Evolutionary conservation across 2,888 invertebrate genomes (phyloP), one percentile per base, ranked within the genome.

Genomic region (Stictocephala bisonia): DNA sequence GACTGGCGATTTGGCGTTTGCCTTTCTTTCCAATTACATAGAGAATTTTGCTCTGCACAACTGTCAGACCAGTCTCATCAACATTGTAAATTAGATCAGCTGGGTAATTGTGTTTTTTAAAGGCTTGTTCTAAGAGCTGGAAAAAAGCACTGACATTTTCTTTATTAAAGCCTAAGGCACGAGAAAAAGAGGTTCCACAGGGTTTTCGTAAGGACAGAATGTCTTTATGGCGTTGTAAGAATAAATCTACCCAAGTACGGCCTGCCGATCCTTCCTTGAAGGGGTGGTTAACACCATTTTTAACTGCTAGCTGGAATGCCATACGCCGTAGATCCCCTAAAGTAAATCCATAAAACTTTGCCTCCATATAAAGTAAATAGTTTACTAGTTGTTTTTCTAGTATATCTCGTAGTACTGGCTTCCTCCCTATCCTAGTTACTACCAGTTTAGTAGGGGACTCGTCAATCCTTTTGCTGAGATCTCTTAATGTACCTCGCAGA

Each of bases 1-100:
- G 22, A 35, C 80, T 51, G 7, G 76, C 81, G n/a, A n/a, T n/a
- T n/a, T n/a, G n/a, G n/a, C n/a, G n/a, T n/a, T n/a, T n/a, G 7
- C 83, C 82, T n/a, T n/a, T n/a, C n/a, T n/a, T n/a, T n/a, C n/a
- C n/a, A n/a, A n/a, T n/a, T n/a, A n/a, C n/a, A n/a, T 80, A 68
- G 7, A 79, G 76, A 40, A 80, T 78, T 75, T 79, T 79, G 11
- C 77, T 80, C 74, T 79, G 82, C 3, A 83, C 81, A 15, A 80
- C 78, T 20, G 80, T 74, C 7, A 84, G 73, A 3, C 83, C 83
- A n/a, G n/a, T n/a, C n/a, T n/a, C n/a, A n/a, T n/a, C n/a, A n/a
- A n/a, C n/a, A n/a, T n/a, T n/a, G 18, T 82, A 82, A n/a, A 82
- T 79, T 68, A 75, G 75, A 51, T 79, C 77, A 66, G 80, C 78